Evolutionary conservation across 35 echinoderm and acorn worm species (phyloP), one percentile per base, ranked within the genome.

Genomic region (Anneissia japonica): DNA sequence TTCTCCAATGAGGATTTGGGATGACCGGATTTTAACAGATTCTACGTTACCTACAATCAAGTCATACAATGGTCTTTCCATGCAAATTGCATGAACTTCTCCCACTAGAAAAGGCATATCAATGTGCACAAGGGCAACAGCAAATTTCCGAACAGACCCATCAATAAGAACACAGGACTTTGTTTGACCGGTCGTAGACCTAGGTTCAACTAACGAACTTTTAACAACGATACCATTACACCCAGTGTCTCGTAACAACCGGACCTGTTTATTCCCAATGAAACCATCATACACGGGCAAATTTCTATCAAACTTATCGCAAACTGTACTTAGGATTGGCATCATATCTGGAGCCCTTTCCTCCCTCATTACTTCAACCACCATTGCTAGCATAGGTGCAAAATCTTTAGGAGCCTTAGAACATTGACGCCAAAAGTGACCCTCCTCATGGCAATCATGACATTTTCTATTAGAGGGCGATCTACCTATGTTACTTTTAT

Each of bases 61-160:
- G 40, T 86, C 84, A 43, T 32, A 86, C 33, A 74, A n/a, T 1
- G 84, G 84, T 30, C 41, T 37, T 35, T 19, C 19, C 3, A 86
- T 45, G 39, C 84, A 86, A 23, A 89, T 17, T 28, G 91, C 91
- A 26, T 81, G 46, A 23, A 86, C 77, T 26, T 76, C 56, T 21
- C 91, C 91, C 30, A 85, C 81, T 43, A 74, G 89, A 41, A 80
- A 93, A 0, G 91, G 91, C 17, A 82, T 83, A 51, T 90, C 83
- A 74, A 90, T 46, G 9, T 30, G 38, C 16, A 93, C 56, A n/a
- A 36, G 29, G 32, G 92, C 92, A 36, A 82, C 35, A 35, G 81
- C 35, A 55, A 39, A 72, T 38, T 40, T 35, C 43, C 87, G 34
- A 30, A 86, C 77, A 11, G 83, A 82, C n/a, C 92, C 83, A 78